Evolutionary conservation across 2,888 invertebrate genomes (phyloP), one percentile per base, ranked within the genome.

Genomic region (Latrodectus hesperus): DNA sequence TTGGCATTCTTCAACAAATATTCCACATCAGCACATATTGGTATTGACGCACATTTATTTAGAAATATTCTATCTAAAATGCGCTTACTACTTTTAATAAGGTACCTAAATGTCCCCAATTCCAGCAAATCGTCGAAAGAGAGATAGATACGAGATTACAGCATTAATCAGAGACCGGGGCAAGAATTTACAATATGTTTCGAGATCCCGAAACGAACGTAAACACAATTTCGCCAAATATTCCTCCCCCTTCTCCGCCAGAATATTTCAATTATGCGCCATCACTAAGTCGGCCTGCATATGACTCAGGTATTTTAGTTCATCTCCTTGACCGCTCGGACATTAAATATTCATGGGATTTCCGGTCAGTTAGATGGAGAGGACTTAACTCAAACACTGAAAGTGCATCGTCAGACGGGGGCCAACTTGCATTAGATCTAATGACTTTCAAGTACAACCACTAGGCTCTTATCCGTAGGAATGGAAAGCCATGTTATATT

Each of bases 341-440:
- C 49, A 70, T 77, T 67, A 77, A 77, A 52, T 77, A 77, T 77
- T 77, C 77, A 77, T 77, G 68, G 77, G 53, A 68, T 77, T 60
- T 68, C 77, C 12, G 65, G 55, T 55, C 55, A 55, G 49, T 71
- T 51, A n/a, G 71, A 49, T n/a, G n/a, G 9, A 51, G 73, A 55
- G 72, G 52, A 60, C 26, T 55, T 74, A 55, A 74, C 55, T 68
- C 77, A 77, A 77, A 77, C 68, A 67, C 49, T 52, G 51, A 22
- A 64, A 49, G 64, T 76, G 76, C 65, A 76, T 49, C 49, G 75
- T 49, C 60, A 64, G 49, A 60, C n/a, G n/a, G 60, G 38, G 60
- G 51, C 64, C 72, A 74, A 74, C 74, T 55, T 26, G 60, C 74
- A 22, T 49, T 14, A 38, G 12, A 6, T 65, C 77, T 77, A 77